Base-by-base conservation (phyloP, 2,797 vertebrate species). In the Acanthurus tractus region DNA sequence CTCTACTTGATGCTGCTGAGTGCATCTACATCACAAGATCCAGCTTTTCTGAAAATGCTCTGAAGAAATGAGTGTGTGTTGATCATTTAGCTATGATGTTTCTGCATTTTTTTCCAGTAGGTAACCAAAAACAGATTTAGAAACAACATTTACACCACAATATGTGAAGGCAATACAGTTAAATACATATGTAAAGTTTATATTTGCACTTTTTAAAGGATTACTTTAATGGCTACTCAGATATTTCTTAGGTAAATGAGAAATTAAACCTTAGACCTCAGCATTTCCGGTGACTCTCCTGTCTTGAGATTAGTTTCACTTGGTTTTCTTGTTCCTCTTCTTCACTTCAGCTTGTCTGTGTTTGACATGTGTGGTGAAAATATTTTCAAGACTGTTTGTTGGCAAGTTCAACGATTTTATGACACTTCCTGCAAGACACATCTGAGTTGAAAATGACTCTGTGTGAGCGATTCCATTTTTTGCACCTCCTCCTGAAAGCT, bases 11-110 rank as follows among this genome's bases (percentile, higher is more conserved):
- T 34, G 6, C 29, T 34, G 29, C 29, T 34, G 29, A 34, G 29
- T 34, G 29, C 3, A 3, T 34, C 67, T 42, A 79, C 63, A 73
- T 83, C 78, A 79, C 34, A 42, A 20, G 49, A 54, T 40, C 8
- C 12, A 55, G 3, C 55, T 64, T 52, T 70, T 76, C 65, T 23
- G 65, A n/a, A 75, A 46, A 25, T 48, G 40, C 22, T 53, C 15
- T 58, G 14, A 67, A 62, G 15, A 59, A 23, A 34, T 36, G 1
- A n/a, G 2, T 18, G 17, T 14, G n/a, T 54, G 34, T 25, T 17
- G 34, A 48, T 18, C 13, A 48, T 48, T 48, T 48, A 48, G 45
- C 17, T 18, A 67, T 34, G 10, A 48, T 15, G 40, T n/a, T 29
- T 34, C 59, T 55, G 11, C 14, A 13, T 57, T 63, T 52, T 52